Conservation (phyloP, 2,888 invertebrate genomes). For the Mythimna loreyi region DNA sequence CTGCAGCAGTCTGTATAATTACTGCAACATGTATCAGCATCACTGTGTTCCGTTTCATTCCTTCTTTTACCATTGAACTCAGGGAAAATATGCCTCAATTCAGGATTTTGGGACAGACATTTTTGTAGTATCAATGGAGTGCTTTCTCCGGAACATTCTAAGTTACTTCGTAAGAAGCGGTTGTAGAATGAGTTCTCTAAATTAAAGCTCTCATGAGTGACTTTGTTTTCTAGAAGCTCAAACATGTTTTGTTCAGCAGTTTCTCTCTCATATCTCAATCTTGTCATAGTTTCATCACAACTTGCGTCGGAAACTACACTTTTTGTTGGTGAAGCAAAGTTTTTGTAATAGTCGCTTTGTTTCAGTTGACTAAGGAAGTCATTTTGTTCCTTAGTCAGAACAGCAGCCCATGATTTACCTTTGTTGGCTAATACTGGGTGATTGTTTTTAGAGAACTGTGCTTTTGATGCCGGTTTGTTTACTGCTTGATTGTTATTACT, state of each 20-base stretch:
- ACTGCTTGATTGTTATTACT: slow-evolving; percentile 12
- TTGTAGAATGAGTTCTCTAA: slow-evolving; percentile 92
- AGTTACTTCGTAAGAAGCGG: slow-evolving; percentile 84
- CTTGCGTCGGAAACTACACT: slow-evolving; percentile 81
- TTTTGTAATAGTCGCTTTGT: slow-evolving; percentile 87
- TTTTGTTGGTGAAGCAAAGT: slow-evolving; percentile 84
- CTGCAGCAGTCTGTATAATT: slow-evolving; percentile 81
- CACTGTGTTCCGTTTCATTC: slow-evolving; percentile 74
- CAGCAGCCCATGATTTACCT: slow-evolving; percentile 86
- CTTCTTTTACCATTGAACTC: slow-evolving; percentile 68
- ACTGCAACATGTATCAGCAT: slow-evolving; percentile 77
- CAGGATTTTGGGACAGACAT: slow-evolving; percentile 81
- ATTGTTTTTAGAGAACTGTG: slow-evolving; percentile 77
- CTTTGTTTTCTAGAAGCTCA: slow-evolving; percentile 94
- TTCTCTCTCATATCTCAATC: slow-evolving; percentile 83
- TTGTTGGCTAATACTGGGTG: slow-evolving; percentile 83
- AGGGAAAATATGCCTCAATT: slow-evolving; percentile 80
- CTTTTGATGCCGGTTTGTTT: slow-evolving; percentile 51
- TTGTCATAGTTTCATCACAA: slow-evolving; percentile 77
- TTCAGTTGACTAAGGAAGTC: slow-evolving; percentile 84
- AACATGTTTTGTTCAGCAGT: slow-evolving; percentile 93
- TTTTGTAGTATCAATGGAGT: slow-evolving; percentile 85
- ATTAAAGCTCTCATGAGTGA: slow-evolving; percentile 93
- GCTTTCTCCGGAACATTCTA: slow-evolving; percentile 84
- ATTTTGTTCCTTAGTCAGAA: slow-evolving; percentile 86